These are phyloP conservation scores for Ploceus nigricollis DNA, from an alignment of 2,113 vertebrate genomes.

Conservation along the genomic window DNA sequence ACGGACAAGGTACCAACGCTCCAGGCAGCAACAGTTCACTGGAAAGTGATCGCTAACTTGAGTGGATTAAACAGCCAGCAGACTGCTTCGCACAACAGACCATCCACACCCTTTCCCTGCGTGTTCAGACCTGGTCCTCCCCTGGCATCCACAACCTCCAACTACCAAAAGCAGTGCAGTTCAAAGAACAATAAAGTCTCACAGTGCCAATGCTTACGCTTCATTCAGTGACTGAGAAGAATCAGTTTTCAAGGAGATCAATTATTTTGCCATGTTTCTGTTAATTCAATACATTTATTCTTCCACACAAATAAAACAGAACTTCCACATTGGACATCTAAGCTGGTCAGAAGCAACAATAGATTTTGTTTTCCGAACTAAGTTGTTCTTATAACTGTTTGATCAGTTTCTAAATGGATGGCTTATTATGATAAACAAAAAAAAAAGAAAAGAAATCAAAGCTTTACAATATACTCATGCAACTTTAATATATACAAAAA, in stretches of 20 bases:
- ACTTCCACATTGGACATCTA: background rate
- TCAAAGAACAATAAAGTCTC: background rate
- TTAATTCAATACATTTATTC: background rate
- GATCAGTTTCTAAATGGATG: background rate
- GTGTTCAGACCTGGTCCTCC: background rate
- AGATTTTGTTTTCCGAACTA: background rate
- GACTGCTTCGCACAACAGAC: background rate
- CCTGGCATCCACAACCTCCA: background rate
- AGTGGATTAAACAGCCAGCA: background rate
- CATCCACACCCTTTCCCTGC: background rate
- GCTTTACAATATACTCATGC: background rate
- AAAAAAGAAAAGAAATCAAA: background rate
- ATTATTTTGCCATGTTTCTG: background rate
- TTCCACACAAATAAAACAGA: background rate
- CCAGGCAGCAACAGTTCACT: rapidly evolving
- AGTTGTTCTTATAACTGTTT: background rate
- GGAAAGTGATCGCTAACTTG: background rate
- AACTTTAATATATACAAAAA: background rate
- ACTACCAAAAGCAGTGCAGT: background rate
- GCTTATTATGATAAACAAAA: background rate
- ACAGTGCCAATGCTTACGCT: background rate
- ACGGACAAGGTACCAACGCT: rapidly evolving
- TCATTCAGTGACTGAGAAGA: background rate
- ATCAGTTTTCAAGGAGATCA: background rate
- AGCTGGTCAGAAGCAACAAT: background rate